Conservation (phyloP, 2,888 invertebrate genomes). For the Halocaridina rubra region DNA sequence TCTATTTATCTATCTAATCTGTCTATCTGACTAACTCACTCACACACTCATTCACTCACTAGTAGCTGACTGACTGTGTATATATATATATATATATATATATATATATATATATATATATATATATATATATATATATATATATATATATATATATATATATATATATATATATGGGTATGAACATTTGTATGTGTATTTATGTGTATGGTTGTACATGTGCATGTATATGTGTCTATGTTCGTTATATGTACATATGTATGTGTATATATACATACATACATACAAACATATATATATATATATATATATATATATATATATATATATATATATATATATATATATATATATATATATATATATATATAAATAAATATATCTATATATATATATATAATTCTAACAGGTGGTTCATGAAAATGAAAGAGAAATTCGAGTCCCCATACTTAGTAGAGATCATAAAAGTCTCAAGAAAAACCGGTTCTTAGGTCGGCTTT, state of each 20-base stretch:
- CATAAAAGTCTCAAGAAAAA: no score
- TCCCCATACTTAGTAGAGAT: no score
- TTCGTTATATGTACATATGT: not conserved
- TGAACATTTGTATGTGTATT: not conserved
- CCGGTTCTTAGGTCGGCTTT: no score
- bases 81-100: not conserved
- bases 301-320: constrained; percentile 2
- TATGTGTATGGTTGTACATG: not conserved
- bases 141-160: not conserved
- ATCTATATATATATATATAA: not conserved
- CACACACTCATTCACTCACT: no score
- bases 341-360: constrained; percentile 7
- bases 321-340: constrained; percentile 14
- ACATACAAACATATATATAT: not conserved
- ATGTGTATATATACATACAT: not conserved
- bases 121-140: constrained; percentile 11
- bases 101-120: not conserved
- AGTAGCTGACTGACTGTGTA: no score
- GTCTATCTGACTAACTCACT: no score
- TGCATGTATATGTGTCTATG: not conserved
- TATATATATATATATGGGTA: not conserved
- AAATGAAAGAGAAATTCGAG: no score
- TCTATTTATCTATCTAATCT: no score
- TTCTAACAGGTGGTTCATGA: no score
- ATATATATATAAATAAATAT: not conserved